These are phyloP conservation scores for Aphelenchoides fujianensis DNA, from an alignment of 1,140 invertebrate genomes.

Conservation along the genomic window DNA sequence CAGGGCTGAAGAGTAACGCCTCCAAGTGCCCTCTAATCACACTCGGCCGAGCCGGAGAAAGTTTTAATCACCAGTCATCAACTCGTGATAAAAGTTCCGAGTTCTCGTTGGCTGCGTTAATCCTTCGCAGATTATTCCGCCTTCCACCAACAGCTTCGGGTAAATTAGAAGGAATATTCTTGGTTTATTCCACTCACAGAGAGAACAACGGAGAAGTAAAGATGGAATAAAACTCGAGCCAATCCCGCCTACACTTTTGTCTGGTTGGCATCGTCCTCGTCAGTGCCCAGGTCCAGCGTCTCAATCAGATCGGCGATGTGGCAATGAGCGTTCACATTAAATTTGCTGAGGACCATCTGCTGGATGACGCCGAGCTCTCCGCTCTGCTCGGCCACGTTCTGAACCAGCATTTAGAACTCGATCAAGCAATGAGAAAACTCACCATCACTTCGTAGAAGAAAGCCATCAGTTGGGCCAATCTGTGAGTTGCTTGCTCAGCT, in stretches of 20 bases:
- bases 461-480: background rate
- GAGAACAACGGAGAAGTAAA: too few species aligned
- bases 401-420: background rate
- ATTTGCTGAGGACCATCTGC: background rate
- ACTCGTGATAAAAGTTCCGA: background rate
- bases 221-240: too few species aligned
- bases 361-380: background rate
- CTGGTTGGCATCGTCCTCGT: background rate
- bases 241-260: background rate
- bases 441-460: background rate
- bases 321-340: background rate
- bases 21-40: background rate
- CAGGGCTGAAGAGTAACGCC: too few species aligned
- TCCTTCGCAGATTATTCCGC: background rate
- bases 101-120: background rate
- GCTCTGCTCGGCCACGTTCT: background rate
- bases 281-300: background rate
- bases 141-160: too few species aligned
- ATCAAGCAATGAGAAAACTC: background rate
- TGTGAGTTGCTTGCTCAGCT: background rate
- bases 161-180: too few species aligned
- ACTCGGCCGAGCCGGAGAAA: background rate
- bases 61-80: background rate
- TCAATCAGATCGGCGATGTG: background rate
- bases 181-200: too few species aligned